Percentiles rank a stretch among this genome's conserved stretches.
These are phyloP conservation scores for Phycodurus eques DNA, from an alignment of 2,113 vertebrate species.

Conservation along the genomic window DNA sequence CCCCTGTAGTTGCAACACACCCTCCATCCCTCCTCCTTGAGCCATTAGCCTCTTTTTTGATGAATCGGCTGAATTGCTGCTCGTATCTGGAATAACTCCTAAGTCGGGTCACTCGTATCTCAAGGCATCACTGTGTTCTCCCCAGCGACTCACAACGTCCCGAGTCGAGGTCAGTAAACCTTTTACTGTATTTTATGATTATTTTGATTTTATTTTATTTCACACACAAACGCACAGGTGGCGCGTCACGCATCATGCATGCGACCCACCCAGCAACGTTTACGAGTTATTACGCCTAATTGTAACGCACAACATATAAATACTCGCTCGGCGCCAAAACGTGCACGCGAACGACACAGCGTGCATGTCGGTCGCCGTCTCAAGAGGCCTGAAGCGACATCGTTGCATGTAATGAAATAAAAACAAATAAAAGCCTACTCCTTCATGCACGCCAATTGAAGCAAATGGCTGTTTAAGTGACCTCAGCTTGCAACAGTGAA, in stretches of 20 bases:
- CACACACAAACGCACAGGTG: conserved; percentile 10
- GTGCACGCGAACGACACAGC: neutral
- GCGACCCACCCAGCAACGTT: conserved; percentile 49
- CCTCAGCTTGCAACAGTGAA: neutral
- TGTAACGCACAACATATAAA: conserved; percentile 34
- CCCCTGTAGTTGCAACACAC: no score
- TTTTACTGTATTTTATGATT: no score
- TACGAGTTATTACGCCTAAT: conserved; percentile 52
- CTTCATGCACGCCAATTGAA: neutral
- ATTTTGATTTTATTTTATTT: no score
- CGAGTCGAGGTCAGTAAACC: no score
- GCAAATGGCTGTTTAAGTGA: neutral
- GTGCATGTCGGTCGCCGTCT: neutral
- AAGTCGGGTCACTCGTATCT: no score
- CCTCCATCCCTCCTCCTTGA: no score
- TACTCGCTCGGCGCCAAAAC: no score
- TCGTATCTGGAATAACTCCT: no score
- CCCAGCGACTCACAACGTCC: no score
- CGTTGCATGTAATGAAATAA: neutral
- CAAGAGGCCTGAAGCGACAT: neutral
- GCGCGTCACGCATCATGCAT: conserved; percentile 44
- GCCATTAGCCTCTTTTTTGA: no score
- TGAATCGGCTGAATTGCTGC: no score
- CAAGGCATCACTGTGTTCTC: no score
- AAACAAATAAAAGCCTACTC: neutral